Conservation (phyloP, 2,113 vertebrate genomes). For the Mustelus asterias region DNA sequence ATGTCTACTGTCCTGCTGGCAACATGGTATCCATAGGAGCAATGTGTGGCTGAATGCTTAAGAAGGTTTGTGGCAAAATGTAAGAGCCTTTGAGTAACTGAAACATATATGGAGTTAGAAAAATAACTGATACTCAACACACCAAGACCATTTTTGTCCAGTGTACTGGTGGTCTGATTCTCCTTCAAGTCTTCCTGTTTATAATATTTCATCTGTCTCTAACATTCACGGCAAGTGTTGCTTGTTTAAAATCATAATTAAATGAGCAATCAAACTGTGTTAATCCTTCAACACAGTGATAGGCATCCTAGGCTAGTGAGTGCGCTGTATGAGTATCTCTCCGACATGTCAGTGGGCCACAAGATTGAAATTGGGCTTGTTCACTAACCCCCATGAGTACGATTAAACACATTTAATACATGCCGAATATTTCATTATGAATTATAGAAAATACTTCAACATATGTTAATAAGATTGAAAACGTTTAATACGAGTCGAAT, state of each 20-base stretch:
- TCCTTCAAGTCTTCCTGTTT: neutral
- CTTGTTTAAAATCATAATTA: constrained; percentile 11
- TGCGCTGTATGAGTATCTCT: too few relatives aligned
- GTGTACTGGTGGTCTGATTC: neutral
- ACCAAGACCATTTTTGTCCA: neutral
- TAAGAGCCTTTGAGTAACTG: neutral
- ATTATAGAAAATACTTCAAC: too few relatives aligned
- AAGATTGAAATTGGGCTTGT: too few relatives aligned
- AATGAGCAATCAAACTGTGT: neutral
- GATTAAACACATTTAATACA: too few relatives aligned
- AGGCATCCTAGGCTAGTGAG: too few relatives aligned
- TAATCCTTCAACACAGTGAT: neutral
- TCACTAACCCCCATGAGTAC: too few relatives aligned
- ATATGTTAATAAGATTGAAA: too few relatives aligned
- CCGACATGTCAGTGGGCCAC: too few relatives aligned
- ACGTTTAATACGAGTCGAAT: too few relatives aligned
- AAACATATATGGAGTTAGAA: neutral
- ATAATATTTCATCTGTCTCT: neutral
- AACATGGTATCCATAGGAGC: neutral
- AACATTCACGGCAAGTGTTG: neutral
- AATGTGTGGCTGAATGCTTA: neutral
- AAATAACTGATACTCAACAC: neutral
- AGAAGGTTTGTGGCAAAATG: neutral
- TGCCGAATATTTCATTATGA: too few relatives aligned
- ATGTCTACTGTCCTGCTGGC: neutral